These are phyloP conservation scores for Caenorhabditis sp. DNA, from an alignment of 2,888 invertebrate genomes.

Conservation along the genomic window DNA sequence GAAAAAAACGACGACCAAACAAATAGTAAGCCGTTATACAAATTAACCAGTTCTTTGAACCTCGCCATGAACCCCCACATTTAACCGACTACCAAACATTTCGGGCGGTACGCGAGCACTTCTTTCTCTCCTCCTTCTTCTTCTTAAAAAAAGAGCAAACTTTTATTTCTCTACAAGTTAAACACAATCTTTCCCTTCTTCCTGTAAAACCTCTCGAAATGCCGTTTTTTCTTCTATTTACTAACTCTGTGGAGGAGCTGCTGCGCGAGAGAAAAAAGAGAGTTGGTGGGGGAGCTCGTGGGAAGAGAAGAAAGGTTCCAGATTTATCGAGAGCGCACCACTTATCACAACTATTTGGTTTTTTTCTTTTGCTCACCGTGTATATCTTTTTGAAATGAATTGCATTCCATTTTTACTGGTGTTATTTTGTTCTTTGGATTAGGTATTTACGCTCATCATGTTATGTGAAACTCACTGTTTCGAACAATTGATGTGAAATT, in stretches of 20 bases:
- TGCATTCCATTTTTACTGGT: not conserved
- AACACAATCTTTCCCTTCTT: not conserved
- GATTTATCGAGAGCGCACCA: not conserved
- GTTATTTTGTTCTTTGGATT: not conserved
- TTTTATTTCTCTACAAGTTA: not conserved
- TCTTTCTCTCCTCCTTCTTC: not conserved
- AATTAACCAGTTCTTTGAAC: not conserved
- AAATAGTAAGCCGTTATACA: not conserved
- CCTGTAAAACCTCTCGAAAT: slow-evolving; percentile 1
- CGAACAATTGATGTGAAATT: too few relatives aligned
- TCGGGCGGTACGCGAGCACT: slow-evolving; percentile 1
- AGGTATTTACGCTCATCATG: not conserved
- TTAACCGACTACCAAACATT: not conserved
- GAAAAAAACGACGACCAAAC: not conserved
- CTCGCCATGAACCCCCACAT: not conserved
- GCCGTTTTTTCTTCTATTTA: not conserved
- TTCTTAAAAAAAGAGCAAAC: not conserved
- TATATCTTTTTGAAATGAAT: too few relatives aligned
- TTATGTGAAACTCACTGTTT: too few relatives aligned
- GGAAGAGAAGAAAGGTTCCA: not conserved
- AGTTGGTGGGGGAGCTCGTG: not conserved
- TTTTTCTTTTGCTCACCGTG: not conserved
- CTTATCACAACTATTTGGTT: slow-evolving; percentile 1
- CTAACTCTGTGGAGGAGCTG: not conserved
- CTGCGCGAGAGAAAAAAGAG: not conserved